A percentile compares a stretch with the other conserved stretches of the same genome.
Conservation (phyloP, 2,888 invertebrate genomes). For the Psococerastis gibbosa region DNA sequence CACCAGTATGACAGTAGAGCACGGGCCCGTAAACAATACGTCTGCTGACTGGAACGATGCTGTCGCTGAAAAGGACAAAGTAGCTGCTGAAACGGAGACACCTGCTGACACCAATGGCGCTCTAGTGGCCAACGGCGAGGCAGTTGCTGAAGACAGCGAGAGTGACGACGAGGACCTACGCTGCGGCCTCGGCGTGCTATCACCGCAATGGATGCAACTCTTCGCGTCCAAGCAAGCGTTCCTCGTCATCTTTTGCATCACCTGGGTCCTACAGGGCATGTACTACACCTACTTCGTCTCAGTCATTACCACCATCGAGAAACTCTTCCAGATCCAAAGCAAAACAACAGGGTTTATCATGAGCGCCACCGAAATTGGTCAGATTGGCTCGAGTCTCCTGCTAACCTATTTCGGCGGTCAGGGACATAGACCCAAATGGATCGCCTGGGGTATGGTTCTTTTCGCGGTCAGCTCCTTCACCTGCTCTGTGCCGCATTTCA, state of each 20-base stretch:
- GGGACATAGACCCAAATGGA: constrained; percentile 85
- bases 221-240: constrained; percentile 79
- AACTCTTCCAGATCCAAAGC: constrained; percentile 77
- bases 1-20: constrained; percentile 4
- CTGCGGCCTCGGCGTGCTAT: constrained; percentile 65
- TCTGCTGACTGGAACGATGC: not conserved
- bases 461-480: constrained; percentile 72
- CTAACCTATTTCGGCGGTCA: constrained; percentile 80
- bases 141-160: constrained; percentile 13
- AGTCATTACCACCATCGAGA: constrained; percentile 83
- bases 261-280: constrained; percentile 72
- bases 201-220: constrained; percentile 52
- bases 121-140: constrained; percentile 1
- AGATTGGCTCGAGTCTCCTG: constrained; percentile 73
- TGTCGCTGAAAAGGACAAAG: not conserved
- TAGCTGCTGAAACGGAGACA: not conserved
- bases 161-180: constrained; percentile 33
- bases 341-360: constrained; percentile 77
- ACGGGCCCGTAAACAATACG: not conserved
- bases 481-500: constrained; percentile 72
- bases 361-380: constrained; percentile 83
- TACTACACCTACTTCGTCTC: constrained; percentile 88
- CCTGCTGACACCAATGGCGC: not conserved
- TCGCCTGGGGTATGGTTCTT: constrained; percentile 78
- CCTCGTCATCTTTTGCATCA: constrained; percentile 69